Base-by-base conservation (phyloP, 1,140 invertebrate species). In the Venturia canescens region DNA sequence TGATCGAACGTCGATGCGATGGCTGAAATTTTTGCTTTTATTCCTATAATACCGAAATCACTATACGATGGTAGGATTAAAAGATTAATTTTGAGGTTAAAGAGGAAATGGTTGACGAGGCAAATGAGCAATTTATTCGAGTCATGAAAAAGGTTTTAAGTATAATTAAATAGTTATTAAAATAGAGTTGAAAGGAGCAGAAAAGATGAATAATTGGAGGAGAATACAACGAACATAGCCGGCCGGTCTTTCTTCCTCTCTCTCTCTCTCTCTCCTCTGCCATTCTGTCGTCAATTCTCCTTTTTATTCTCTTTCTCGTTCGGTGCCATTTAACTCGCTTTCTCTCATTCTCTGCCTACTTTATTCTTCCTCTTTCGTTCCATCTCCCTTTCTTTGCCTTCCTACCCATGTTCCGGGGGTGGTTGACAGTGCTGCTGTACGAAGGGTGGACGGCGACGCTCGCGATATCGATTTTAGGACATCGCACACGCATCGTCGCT, bases 381-480 rank as follows among this genome's bases (percentile, higher is more conserved):
- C 26, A n/a, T 63, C 57, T 77, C 21, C 38, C 53, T 27, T 27
- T 34, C 27, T 53, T 29, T 26, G 72, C 27, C 53, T 31, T 60
- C 38, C 50, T 57, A 38, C 60, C 48, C 57, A 66, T 27, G 18
- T 75, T 63, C 63, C 48, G 66, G 29, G 15, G 66, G 66, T 69
- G 66, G 29, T 69, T 63, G 66, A 69, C 66, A 29, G 66, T 69
- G 66, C 66, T 69, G 66, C 66, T 66, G 21, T 44, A 18, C 6
- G 60, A 16, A 44, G 26, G 69, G 76, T 77, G 80, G 48, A 57
- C 66, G 78, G 53, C 72, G 80, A 71, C 27, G 77, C 67, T 79
- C 75, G 72, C 78, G 78, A 83, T 84, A 86, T 86, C 83, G 84
- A 84, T 86, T 86, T 77, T 79, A 78, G 66, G 34, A 75, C 79